These are phyloP conservation scores for Listronotus oregonensis DNA, from an alignment of 1,140 invertebrate genomes.

Conservation along the genomic window DNA sequence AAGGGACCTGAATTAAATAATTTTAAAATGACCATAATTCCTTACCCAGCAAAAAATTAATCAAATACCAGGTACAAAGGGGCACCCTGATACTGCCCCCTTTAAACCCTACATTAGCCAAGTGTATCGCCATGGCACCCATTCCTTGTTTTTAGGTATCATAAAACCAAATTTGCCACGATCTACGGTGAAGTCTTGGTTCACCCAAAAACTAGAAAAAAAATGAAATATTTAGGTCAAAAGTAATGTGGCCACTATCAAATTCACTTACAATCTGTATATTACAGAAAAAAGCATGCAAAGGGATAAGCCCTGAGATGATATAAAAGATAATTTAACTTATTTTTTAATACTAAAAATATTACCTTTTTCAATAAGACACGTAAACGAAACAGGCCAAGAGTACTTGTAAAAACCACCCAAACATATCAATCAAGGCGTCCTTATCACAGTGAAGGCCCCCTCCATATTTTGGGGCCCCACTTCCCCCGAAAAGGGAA, in stretches of 20 bases:
- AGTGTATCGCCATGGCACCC: constrained; percentile 77
- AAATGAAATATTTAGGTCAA: not conserved
- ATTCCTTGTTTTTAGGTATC: constrained; percentile 82
- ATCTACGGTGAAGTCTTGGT: constrained; percentile 69
- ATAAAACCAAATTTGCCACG: constrained; percentile 83
- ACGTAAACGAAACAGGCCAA: constrained; percentile 75
- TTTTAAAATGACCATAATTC: too few relatives aligned
- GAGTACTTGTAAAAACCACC: constrained; percentile 76
- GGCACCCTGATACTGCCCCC: constrained; percentile 74
- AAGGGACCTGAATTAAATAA: too few relatives aligned
- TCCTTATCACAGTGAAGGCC: constrained; percentile 55
- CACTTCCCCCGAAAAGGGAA: not conserved
- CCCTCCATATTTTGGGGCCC: constrained; percentile 9
- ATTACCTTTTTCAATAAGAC: constrained; percentile 49
- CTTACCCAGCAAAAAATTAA: constrained; percentile 69
- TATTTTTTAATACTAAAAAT: not conserved
- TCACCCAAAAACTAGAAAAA: constrained; percentile 81
- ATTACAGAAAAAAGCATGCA: too few relatives aligned
- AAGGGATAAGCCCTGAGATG: too few relatives aligned
- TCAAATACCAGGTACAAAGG: constrained; percentile 85
- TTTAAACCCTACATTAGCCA: constrained; percentile 79
- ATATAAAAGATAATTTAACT: too few relatives aligned
- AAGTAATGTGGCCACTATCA: too few relatives aligned
- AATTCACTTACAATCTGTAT: too few relatives aligned
- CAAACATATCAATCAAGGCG: constrained; percentile 75